These are phyloP conservation scores for Gymnocephalus cernua DNA, from an alignment of 2,113 vertebrate genomes.

Conservation along the genomic window DNA sequence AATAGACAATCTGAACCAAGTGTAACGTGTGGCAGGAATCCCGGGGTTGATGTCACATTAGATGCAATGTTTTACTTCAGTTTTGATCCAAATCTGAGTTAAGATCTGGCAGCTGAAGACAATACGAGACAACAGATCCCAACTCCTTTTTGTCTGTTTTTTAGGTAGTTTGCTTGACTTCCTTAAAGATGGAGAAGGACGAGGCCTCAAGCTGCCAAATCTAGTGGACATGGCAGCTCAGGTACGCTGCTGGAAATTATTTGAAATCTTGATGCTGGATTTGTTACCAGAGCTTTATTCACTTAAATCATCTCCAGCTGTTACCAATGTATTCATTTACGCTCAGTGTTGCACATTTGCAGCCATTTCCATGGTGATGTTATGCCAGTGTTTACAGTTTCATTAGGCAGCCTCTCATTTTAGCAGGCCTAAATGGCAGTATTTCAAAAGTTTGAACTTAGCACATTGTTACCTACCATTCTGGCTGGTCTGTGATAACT, in stretches of 20 bases:
- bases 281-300: not conserved
- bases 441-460: not conserved
- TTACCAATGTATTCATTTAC: slow-evolving; percentile 14
- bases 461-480: not conserved
- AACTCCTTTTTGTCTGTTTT: not conserved
- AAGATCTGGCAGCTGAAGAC: not conserved
- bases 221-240: slow-evolving; percentile 99
- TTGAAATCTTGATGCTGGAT: not conserved
- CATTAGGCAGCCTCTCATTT: not conserved
- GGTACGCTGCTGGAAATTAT: slow-evolving; percentile 77
- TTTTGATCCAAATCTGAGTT: slow-evolving; percentile 26
- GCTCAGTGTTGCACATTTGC: not conserved
- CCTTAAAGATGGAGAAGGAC: slow-evolving; percentile 94
- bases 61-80: slow-evolving; percentile 22
- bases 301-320: slow-evolving; percentile 18
- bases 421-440: not conserved
- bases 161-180: slow-evolving; percentile 98
- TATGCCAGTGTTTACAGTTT: slow-evolving; percentile 5
- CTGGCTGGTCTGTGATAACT: not conserved
- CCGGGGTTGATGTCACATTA: slow-evolving; percentile 36
- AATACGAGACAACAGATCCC: not conserved
- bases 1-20: slow-evolving; percentile 19
- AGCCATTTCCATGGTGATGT: not conserved
- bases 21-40: slow-evolving; percentile 40
- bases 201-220: slow-evolving; percentile 95